These are phyloP conservation scores for Arctopsyche grandis DNA, from an alignment of 1,140 invertebrate genomes.

Conservation along the genomic window DNA sequence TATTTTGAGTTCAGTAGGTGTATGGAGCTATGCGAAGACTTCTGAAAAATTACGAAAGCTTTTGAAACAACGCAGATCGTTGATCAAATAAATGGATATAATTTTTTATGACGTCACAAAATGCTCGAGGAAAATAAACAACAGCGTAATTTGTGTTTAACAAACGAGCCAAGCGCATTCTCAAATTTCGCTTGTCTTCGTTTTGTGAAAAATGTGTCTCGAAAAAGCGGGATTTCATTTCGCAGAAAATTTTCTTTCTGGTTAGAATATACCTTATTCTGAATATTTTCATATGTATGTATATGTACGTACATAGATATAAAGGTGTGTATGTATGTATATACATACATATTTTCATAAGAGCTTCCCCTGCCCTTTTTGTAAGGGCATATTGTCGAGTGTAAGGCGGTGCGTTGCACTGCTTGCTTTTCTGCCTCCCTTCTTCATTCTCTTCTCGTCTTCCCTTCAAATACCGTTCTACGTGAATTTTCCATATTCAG, in stretches of 20 bases:
- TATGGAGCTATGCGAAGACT: too few species aligned
- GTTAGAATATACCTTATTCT: neutral
- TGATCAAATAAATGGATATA: neutral
- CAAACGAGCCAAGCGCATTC: neutral
- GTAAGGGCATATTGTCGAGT: constrained; percentile 9
- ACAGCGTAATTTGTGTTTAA: neutral
- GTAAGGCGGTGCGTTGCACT: neutral
- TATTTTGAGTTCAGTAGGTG: too few species aligned
- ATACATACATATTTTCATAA: neutral
- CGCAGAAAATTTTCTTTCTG: neutral
- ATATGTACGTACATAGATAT: neutral
- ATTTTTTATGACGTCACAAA: neutral
- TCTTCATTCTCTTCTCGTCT: constrained; percentile 1
- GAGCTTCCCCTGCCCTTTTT: neutral
- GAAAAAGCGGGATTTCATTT: constrained; percentile 11
- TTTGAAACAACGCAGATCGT: constrained; percentile 28
- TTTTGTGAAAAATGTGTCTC: constrained; percentile 4
- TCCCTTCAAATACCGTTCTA: neutral
- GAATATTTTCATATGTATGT: neutral
- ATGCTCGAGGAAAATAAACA: neutral
- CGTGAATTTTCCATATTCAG: constrained; percentile 15
- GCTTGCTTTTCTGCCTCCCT: constrained; percentile 10
- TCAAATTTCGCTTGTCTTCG: constrained; percentile 20
- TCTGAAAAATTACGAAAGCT: too few species aligned
- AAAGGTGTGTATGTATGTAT: too few species aligned